Evolutionary conservation across 2,888 invertebrate genomes (phyloP), one percentile per base, ranked within the genome.

Genomic region (Pyrrhosoma nymphula): DNA sequence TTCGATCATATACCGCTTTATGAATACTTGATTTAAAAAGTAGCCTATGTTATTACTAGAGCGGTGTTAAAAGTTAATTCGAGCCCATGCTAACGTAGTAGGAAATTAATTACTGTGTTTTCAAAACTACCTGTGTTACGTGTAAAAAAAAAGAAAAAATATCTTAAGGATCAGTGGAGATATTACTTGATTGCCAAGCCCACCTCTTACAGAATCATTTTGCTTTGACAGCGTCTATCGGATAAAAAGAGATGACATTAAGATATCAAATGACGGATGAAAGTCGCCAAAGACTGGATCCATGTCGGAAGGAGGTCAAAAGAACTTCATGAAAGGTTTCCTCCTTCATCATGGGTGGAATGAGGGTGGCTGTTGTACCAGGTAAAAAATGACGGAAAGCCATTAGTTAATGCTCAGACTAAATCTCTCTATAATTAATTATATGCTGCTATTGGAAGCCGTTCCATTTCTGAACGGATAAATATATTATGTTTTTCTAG

Each of bases 201-300:
- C 82, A 82, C 82, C 82, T 63, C 63, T 75, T 75, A 82, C 82
- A 82, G 12, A 35, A 82, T 82, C 82, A 82, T 82, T 26, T 69
- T 69, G 69, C 12, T 69, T 26, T 93, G 93, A 93, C 93, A 69
- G 69, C 93, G 23, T 26, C 69, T 26, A 93, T 69, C 93, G 26
- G 55, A 93, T 93, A 47, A 75, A 93, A 23, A 47, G 6, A 93
- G 93, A 93, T 93, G 39, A 47, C 69, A 69, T 26, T 12, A 47
- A 23, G 93, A 93, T 93, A 93, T 12, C 47, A 69, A 55, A 47
- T 93, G 93, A 93, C 69, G 69, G n/a, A 93, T 93, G 93, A 69
- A 91, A 60, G 18, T 93, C 63, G 91, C 63, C 55, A 56, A n/a
- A 26, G n/a, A 55, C 26, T 0, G 55, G 56, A 56, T 55, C 39